A percentile compares a stretch with the other conserved stretches of the same genome.
phyloP scores from a whole-genome alignment of 2,888 invertebrate genomes.

The Conomelus anceps region DNA sequence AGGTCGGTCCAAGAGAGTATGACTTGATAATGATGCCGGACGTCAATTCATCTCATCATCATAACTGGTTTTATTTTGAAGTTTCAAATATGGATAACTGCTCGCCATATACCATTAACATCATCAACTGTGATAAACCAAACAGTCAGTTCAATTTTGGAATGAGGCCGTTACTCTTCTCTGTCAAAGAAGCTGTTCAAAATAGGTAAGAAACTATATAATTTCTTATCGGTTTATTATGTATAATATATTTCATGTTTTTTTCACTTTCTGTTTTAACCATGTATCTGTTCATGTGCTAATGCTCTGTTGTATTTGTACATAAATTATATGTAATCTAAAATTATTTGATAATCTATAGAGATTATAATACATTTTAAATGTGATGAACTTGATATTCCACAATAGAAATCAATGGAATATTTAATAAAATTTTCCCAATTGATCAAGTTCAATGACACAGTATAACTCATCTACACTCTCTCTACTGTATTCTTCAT shows the following conservation, averaged over 20 bases:
- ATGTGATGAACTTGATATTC: no score
- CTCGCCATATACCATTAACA: slow-evolving; percentile 70
- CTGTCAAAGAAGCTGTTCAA: slow-evolving; percentile 58
- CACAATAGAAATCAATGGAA: no score
- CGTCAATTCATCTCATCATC: slow-evolving; percentile 68
- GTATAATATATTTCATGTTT: not conserved
- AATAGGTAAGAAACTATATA: not conserved
- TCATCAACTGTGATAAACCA: slow-evolving; percentile 79
- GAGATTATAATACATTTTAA: not conserved
- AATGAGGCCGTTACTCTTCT: slow-evolving; percentile 82
- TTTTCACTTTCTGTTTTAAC: not conserved
- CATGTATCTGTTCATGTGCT: not conserved
- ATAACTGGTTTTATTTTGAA: slow-evolving; percentile 89
- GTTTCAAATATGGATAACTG: slow-evolving; percentile 62
- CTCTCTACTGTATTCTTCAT: no score
- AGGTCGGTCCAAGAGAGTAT: slow-evolving; percentile 71
- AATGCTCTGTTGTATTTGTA: not conserved
- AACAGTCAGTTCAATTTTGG: slow-evolving; percentile 84
- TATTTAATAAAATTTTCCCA: no score
- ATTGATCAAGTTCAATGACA: no score
- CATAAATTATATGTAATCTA: not conserved
- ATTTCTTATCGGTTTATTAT: not conserved
- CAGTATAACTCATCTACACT: no score
- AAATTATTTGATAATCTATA: slow-evolving; percentile 10
- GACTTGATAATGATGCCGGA: slow-evolving; percentile 77